These are phyloP conservation scores for Busseola fusca DNA, from an alignment of 2,888 invertebrate genomes.

Conservation along the genomic window DNA sequence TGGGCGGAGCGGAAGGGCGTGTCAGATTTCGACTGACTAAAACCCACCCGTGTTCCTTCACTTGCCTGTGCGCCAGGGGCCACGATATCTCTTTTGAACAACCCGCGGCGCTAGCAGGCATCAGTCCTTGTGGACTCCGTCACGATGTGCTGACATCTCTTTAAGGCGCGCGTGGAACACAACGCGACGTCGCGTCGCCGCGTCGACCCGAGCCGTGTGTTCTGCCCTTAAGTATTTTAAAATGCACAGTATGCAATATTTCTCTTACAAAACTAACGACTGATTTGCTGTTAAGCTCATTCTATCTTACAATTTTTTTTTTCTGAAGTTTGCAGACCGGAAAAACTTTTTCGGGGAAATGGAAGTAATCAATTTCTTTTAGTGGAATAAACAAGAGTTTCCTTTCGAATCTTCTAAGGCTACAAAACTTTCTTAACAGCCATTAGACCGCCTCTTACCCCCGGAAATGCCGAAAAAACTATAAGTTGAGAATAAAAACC, in stretches of 20 bases:
- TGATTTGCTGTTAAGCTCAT: neutral
- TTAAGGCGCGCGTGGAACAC: no score
- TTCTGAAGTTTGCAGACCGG: neutral
- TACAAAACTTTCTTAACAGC: constrained; percentile 21
- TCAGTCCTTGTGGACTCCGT: no score
- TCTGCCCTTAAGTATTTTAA: neutral
- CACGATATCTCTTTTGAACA: no score
- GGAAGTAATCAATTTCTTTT: constrained; percentile 9
- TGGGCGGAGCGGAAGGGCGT: no score
- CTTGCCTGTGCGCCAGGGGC: no score
- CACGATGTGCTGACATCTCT: no score
- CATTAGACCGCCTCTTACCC: constrained; percentile 8
- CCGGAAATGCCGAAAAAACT: constrained; percentile 10
- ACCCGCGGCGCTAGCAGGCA: no score
- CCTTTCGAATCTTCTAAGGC: constrained; percentile 18
- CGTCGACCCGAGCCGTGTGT: no score
- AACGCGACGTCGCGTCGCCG: no score
- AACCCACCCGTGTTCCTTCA: no score
- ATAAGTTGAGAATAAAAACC: constrained; percentile 35
- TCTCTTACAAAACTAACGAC: neutral
- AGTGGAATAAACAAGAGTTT: constrained; percentile 30
- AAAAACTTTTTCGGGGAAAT: neutral
- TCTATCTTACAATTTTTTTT: neutral
- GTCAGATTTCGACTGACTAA: no score
- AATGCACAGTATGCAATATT: neutral